Evolutionary conservation across 2,888 invertebrate genomes (phyloP).

Genomic region (Sinhomidia bicolor): DNA sequence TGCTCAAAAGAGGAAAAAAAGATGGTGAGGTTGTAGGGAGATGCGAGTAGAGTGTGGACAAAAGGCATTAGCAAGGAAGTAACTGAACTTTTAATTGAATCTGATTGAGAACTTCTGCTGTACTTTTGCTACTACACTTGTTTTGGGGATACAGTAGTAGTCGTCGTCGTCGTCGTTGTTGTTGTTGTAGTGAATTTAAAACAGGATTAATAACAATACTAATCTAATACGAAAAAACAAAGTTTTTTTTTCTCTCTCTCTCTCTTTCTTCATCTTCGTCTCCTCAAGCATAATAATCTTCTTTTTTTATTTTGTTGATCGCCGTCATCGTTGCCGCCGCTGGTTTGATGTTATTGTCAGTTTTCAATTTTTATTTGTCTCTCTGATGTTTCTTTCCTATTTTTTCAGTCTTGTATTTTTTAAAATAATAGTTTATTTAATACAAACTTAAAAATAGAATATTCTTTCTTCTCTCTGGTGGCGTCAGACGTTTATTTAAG

Average conservation of each 20-base stretch:
- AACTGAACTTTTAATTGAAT: slow-evolving; percentile 72
- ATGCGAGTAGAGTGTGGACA: slow-evolving; percentile 57
- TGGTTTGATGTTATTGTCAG: slow-evolving; percentile 38
- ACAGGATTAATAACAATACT: slow-evolving; percentile 48
- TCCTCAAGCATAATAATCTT: slow-evolving; percentile 24
- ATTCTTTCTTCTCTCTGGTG: slow-evolving; percentile 26
- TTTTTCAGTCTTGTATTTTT: too few species aligned
- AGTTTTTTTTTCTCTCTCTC: slow-evolving; percentile 32
- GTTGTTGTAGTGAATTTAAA: slow-evolving; percentile 31
- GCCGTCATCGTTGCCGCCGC: slow-evolving; percentile 52
- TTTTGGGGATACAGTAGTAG: neutral
- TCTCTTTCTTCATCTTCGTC: too few species aligned
- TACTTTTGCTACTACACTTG: neutral
- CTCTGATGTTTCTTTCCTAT: slow-evolving; percentile 8
- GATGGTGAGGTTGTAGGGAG: slow-evolving; percentile 22
- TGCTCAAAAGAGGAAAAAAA: too few species aligned
- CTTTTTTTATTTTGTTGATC: slow-evolving; percentile 63
- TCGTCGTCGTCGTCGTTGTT: too few species aligned
- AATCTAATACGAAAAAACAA: slow-evolving; percentile 27
- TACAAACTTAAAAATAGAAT: slow-evolving; percentile 31
- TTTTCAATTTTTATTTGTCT: slow-evolving; percentile 40
- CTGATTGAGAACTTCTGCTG: slow-evolving; percentile 48
- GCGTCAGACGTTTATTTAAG: slow-evolving; percentile 66
- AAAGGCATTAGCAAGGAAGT: slow-evolving; percentile 61
- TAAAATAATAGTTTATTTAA: neutral